These are phyloP conservation scores for Tinea pellionella DNA, from an alignment of 2,888 invertebrate species.

Conservation along the genomic window DNA sequence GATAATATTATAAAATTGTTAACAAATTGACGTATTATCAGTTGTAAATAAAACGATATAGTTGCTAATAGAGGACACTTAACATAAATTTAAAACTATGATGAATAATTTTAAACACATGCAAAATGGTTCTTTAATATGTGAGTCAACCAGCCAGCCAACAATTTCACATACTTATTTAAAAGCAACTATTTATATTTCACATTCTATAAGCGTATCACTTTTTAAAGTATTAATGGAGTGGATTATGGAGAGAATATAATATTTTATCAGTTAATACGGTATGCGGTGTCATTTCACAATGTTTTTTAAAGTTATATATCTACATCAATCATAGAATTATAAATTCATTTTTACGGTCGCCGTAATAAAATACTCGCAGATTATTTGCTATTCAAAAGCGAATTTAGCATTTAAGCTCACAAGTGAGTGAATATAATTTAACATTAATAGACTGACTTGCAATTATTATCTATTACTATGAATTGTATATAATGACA, in stretches of 20 bases:
- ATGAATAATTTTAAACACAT: background rate
- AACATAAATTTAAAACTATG: background rate
- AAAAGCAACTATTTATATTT: background rate
- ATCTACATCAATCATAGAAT: background rate
- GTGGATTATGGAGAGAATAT: too few relatives aligned
- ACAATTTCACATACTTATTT: background rate
- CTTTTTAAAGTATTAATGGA: too few relatives aligned
- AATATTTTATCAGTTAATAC: background rate
- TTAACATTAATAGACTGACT: constrained; percentile 33
- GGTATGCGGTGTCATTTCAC: background rate
- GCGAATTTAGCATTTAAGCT: background rate
- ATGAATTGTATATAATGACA: background rate
- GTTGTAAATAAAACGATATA: constrained; percentile 8
- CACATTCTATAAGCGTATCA: constrained; percentile 4
- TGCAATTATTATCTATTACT: constrained; percentile 39
- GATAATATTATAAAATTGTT: too few relatives aligned
- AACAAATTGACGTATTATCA: background rate
- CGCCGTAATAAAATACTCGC: background rate
- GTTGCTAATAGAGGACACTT: constrained; percentile 9
- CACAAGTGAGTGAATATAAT: constrained; percentile 20
- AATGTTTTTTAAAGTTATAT: background rate
- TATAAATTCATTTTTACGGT: background rate
- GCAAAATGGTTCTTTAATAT: background rate
- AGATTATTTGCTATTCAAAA: too few relatives aligned
- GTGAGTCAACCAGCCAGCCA: too few relatives aligned